Evolutionary conservation across 2,888 invertebrate genomes (phyloP), one percentile per base, ranked within the genome.

Genomic region (Parnassius apollo): DNA sequence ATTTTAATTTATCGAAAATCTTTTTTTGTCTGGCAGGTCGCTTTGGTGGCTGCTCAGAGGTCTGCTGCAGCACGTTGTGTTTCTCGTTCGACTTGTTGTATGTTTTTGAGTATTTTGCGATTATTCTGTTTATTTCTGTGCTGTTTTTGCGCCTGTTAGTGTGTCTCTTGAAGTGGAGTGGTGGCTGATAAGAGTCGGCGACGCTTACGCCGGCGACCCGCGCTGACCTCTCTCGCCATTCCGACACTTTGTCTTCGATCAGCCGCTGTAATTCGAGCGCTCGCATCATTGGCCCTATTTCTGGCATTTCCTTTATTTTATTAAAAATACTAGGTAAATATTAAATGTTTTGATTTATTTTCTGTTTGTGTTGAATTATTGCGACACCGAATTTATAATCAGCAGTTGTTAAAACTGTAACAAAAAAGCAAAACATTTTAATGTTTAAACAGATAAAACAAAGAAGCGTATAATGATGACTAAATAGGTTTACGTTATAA

Each of bases 81-180:
- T 64, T 69, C 49, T 74, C 73, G 82, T 82, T 84, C 77, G 87
- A 70, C 78, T 86, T 83, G 13, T 49, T 49, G 74, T 80, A 83
- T 69, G 87, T 83, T 74, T 80, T 86, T 64, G 92, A 91, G 80
- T 92, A 92, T 82, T 92, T 92, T 80, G 91, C 85, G 85, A 91
- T 88, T 83, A 92, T 92, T 88, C 87, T 91, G 77, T 91, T 91
- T 80, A 92, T 88, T 88, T 92, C 91, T 77, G 86, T 85, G 81
- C 88, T 89, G 77, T 91, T 91, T 80, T 91, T 91, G 78, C 91
- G 90, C 75, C 88, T 82, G 81, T 91, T 86, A 74, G 85, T 84
- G 81, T 88, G 89, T 71, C 91, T 90, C 75, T 86, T 90, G 79
- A 91, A 91, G 83, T 89, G 86, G 80, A 85, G 83, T 81, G 89